Conservation (phyloP, 1,140 invertebrate species). For the Psilanteris sp. region DNA sequence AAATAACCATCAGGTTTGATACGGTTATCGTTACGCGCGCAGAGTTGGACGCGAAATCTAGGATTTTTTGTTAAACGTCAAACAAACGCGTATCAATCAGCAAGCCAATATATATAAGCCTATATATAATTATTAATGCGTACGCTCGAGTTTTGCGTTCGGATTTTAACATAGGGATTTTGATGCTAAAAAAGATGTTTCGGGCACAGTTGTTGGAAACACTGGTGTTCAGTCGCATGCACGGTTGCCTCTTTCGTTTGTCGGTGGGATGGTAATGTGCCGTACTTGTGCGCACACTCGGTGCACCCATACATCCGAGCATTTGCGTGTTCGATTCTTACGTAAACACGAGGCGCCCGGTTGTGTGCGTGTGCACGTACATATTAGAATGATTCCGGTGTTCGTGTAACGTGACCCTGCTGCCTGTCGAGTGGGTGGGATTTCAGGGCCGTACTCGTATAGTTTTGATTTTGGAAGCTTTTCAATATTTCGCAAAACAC, state of each 20-base stretch:
- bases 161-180: conserved; percentile 23
- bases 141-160: background rate
- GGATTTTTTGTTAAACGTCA: no score
- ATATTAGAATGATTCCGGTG: conserved; percentile 14
- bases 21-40: no score
- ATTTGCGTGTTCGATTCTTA: conserved; percentile 46
- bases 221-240: conserved; percentile 60
- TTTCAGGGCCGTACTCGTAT: conserved; percentile 68
- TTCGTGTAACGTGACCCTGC: conserved; percentile 70
- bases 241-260: conserved; percentile 53
- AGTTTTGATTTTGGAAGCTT: conserved; percentile 54
- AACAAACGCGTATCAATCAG: no score
- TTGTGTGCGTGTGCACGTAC: conserved; percentile 34
- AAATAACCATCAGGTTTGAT: no score
- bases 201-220: conserved; percentile 51
- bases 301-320: conserved; percentile 32
- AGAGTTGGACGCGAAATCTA: no score
- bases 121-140: no score
- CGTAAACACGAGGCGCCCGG: conserved; percentile 19
- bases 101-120: no score
- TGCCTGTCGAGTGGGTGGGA: conserved; percentile 70
- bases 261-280: conserved; percentile 54
- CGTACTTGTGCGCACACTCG: conserved; percentile 36
- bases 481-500: conserved; percentile 50
- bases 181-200: conserved; percentile 47